Evolutionary conservation across 2,113 vertebrate genomes (phyloP), one percentile per base, ranked within the genome.

Genomic region (Merops nubicus): DNA sequence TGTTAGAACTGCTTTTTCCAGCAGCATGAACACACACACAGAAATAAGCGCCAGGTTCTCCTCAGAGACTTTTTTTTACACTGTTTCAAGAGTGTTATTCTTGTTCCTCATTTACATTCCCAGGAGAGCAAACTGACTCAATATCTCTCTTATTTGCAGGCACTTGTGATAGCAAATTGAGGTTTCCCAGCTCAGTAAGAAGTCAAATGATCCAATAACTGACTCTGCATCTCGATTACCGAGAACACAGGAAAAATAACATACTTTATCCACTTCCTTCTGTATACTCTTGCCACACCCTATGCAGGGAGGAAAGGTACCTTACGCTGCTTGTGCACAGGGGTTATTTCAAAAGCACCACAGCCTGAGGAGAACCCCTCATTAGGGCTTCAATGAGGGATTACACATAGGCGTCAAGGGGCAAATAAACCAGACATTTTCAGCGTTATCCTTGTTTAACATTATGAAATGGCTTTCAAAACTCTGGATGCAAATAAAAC

Each of bases 151-250:
- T 91, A 88, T 85, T 93, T 96, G 77, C 83, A 96, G 82, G 77
- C 88, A 76, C 83, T 96, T 75, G 80, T 72, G 92, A 94, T 72
- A 93, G 92, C 45, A 94, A 88, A 75, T 51, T 89, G 93, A 96
- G 78, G 77, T 89, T 96, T 96, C 88, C 79, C 92, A 96, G 91
- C 64, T 93, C 76, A 57, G 53, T 91, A 85, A 90, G 60, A 93
- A 93, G 83, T 92, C 83, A 88, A 91, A 95, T 63, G 82, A 96
- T 81, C 76, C 79, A 91, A 15, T 76, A 87, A 95, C 93, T 93
- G 74, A 91, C 23, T 83, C 50, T 68, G 62, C 62, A 91, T 73
- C 89, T 82, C 2, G 8, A 68, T 82, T 73, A 82, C 48, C 29
- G 54, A 94, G 65, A 62, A 82, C 56, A 85, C 38, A 75, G 53